phyloP scores from a whole-genome alignment of 2,888 invertebrate genomes.

The Archaeoteleia sp. region DNA sequence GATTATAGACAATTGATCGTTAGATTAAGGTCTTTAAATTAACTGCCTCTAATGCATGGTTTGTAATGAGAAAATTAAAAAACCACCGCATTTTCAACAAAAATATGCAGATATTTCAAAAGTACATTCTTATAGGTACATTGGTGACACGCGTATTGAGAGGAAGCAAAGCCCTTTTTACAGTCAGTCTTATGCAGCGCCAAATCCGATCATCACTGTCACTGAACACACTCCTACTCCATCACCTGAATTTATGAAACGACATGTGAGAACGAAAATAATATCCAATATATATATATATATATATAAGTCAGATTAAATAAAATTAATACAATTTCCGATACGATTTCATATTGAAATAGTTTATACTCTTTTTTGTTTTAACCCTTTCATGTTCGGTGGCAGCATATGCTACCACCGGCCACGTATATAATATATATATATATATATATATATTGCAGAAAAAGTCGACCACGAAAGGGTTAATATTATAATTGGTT shows the following conservation, averaged over 20 bases:
- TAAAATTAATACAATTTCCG: too few relatives aligned
- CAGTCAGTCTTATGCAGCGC: slow-evolving; percentile 80
- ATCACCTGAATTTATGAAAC: slow-evolving; percentile 89
- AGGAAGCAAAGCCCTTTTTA: slow-evolving; percentile 77
- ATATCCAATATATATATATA: too few relatives aligned
- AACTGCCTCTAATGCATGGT: slow-evolving; percentile 9
- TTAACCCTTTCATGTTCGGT: too few relatives aligned
- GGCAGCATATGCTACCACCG: too few relatives aligned
- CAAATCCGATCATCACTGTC: slow-evolving; percentile 96
- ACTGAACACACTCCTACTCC: slow-evolving; percentile 96
- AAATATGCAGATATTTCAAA: background rate
- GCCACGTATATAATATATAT: too few relatives aligned
- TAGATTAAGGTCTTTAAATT: too few relatives aligned
- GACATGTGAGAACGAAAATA: slow-evolving; percentile 79
- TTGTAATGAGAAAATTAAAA: slow-evolving; percentile 4
- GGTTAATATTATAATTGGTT: too few relatives aligned
- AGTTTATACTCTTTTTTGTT: too few relatives aligned
- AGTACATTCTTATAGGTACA: slow-evolving; percentile 77
- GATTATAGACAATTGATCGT: slow-evolving; percentile 8
- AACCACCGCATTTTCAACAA: background rate
- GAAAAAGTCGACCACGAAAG: too few relatives aligned
- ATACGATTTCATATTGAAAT: too few relatives aligned
- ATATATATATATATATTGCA: too few relatives aligned
- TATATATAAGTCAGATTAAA: too few relatives aligned
- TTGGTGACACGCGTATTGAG: slow-evolving; percentile 83